A percentile compares a stretch with the other conserved stretches of the same genome.
Evolutionary conservation across 1,140 invertebrate species (phyloP).

Genomic region (Parapsyche elsis): DNA sequence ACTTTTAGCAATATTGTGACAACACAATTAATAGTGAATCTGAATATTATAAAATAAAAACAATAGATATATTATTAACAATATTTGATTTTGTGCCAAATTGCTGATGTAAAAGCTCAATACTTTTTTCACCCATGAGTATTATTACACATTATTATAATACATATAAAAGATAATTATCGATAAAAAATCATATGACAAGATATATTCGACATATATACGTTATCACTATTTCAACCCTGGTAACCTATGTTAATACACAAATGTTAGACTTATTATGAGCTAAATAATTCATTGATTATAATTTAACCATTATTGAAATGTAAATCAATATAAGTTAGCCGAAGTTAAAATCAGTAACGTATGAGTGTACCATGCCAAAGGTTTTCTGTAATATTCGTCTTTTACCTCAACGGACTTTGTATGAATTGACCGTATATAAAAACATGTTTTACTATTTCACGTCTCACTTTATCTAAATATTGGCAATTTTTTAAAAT

Average conservation of each 20-base stretch:
- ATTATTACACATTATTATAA: no score
- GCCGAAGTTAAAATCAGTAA: no score
- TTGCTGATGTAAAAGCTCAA: no score
- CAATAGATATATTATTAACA: no score
- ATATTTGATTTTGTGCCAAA: no score
- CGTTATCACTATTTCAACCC: neutral
- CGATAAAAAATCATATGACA: no score
- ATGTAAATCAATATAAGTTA: neutral
- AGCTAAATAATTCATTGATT: neutral
- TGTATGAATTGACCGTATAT: neutral
- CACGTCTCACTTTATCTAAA: neutral
- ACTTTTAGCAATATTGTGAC: neutral
- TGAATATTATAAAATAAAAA: no score
- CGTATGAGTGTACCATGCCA: no score
- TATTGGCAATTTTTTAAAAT: neutral
- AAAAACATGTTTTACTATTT: neutral
- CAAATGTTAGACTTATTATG: neutral
- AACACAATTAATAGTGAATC: slow-evolving; percentile 10
- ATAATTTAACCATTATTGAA: neutral
- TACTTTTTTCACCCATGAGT: no score
- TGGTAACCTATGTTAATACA: slow-evolving; percentile 7
- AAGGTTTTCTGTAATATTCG: no score
- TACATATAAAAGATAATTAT: no score
- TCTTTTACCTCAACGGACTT: no score
- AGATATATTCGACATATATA: neutral